These are phyloP conservation scores for Percina caprodes DNA, from an alignment of 2,113 vertebrate genomes.

Conservation along the genomic window DNA sequence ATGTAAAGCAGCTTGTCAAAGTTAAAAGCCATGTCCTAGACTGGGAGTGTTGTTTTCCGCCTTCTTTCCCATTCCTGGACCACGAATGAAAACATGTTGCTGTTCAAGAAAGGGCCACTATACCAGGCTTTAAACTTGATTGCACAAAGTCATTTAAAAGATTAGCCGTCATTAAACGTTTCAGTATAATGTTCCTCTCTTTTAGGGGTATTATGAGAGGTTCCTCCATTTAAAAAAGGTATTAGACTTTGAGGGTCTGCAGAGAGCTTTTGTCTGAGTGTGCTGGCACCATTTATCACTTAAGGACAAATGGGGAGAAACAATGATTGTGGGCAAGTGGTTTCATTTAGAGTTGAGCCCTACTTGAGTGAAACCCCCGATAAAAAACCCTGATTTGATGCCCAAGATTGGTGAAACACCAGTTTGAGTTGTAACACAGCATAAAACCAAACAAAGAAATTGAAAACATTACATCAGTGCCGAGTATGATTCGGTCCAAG, in stretches of 20 bases:
- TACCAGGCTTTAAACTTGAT: slow-evolving; percentile 69
- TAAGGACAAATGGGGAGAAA: slow-evolving; percentile 13
- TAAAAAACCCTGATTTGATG: slow-evolving; percentile 1
- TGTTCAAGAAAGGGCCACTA: slow-evolving; percentile 45
- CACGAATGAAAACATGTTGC: background rate
- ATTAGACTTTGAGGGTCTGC: slow-evolving; percentile 39
- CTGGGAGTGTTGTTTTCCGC: background rate
- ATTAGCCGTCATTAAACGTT: slow-evolving; percentile 71
- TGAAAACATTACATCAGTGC: slow-evolving; percentile 4
- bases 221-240: slow-evolving; percentile 47
- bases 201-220: slow-evolving; percentile 41
- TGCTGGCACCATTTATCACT: slow-evolving; percentile 34
- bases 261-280: slow-evolving; percentile 30
- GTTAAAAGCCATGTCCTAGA: slow-evolving; percentile 5
- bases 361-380: slow-evolving; percentile 4
- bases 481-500: background rate
- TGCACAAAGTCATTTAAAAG: slow-evolving; percentile 67
- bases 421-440: slow-evolving; percentile 1
- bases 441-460: background rate
- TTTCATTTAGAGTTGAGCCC: slow-evolving; percentile 17
- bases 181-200: slow-evolving; percentile 61
- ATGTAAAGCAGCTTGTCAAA: slow-evolving; percentile 35
- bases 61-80: slow-evolving; percentile 11
- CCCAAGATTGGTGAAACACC: slow-evolving; percentile 12
- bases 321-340: slow-evolving; percentile 11